A percentile compares a stretch with the other conserved stretches of the same genome.
Evolutionary conservation across 2,113 vertebrate species (phyloP).

Genomic region (Mustela nigripes): DNA sequence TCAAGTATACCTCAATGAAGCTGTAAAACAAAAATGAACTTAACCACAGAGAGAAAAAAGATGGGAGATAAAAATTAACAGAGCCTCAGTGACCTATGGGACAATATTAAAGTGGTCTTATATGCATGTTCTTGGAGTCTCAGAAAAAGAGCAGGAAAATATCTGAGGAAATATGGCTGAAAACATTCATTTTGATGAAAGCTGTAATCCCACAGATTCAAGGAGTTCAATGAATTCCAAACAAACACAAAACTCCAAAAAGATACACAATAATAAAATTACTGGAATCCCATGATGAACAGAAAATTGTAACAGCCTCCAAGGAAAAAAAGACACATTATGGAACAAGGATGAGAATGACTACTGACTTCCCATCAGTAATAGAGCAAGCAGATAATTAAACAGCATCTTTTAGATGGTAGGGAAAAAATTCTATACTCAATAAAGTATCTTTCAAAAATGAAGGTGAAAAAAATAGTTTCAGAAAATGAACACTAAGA

Average conservation of each 20-base stretch:
- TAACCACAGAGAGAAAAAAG: not conserved
- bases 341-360: not conserved
- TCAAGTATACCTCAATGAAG: not conserved
- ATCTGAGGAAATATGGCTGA: conserved; percentile 13
- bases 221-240: conserved; percentile 1
- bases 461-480: not conserved
- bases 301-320: not conserved
- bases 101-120: not conserved
- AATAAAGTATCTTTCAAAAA: conserved; percentile 28
- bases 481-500: conserved; percentile 29
- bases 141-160: not conserved
- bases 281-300: not conserved
- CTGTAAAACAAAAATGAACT: not conserved
- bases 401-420: not conserved
- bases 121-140: not conserved
- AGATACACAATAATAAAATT: not conserved
- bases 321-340: not conserved
- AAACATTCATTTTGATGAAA: not conserved
- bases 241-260: not conserved
- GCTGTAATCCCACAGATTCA: not conserved
- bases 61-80: not conserved
- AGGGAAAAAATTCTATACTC: not conserved
- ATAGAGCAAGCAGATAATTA: not conserved
- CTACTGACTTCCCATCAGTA: not conserved
- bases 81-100: not conserved